Percentiles rank a stretch among this genome's conserved stretches.
Conservation (phyloP, 2,888 invertebrate species). For the Pemphredon lugubris region DNA sequence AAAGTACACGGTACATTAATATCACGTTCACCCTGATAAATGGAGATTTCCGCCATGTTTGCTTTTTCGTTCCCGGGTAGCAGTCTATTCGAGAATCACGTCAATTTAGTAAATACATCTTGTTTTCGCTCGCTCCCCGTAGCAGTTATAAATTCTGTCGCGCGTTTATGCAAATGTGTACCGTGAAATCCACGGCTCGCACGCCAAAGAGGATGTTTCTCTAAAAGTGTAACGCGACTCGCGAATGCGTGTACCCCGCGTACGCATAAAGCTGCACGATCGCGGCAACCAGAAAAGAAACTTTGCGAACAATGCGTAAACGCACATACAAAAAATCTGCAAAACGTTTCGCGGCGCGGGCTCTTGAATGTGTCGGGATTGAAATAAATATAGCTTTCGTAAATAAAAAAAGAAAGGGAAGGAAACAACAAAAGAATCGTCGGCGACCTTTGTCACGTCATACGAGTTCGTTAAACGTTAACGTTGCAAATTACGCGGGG, state of each 20-base stretch:
- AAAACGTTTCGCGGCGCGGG: constrained; percentile 1
- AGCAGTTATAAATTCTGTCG: constrained; percentile 45
- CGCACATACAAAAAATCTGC: not conserved
- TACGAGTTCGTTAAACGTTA: constrained; percentile 13
- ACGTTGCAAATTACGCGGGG: constrained; percentile 28
- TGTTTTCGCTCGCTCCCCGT: constrained; percentile 23
- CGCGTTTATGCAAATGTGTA: constrained; percentile 51
- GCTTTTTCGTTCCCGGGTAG: not conserved
- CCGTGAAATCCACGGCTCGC: constrained; percentile 34
- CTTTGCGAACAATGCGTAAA: constrained; percentile 19
- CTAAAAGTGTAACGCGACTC: constrained; percentile 23
- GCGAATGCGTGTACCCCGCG: not conserved
- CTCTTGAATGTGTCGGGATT: constrained; percentile 20
- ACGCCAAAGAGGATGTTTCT: constrained; percentile 36
- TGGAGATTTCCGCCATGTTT: constrained; percentile 6
- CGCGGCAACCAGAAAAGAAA: constrained; percentile 25
- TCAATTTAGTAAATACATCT: constrained; percentile 36
- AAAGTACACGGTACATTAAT: too few species aligned
- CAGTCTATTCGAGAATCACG: constrained; percentile 35
- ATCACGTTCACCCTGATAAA: not conserved
- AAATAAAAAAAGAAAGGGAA: too few species aligned
- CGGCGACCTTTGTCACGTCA: too few species aligned
- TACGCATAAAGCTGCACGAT: too few species aligned
- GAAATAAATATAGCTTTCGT: constrained; percentile 20
- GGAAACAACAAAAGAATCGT: too few species aligned